Evolutionary conservation across 1,140 invertebrate genomes (phyloP), one percentile per base, ranked within the genome.

Genomic region (Colletes gigas): DNA sequence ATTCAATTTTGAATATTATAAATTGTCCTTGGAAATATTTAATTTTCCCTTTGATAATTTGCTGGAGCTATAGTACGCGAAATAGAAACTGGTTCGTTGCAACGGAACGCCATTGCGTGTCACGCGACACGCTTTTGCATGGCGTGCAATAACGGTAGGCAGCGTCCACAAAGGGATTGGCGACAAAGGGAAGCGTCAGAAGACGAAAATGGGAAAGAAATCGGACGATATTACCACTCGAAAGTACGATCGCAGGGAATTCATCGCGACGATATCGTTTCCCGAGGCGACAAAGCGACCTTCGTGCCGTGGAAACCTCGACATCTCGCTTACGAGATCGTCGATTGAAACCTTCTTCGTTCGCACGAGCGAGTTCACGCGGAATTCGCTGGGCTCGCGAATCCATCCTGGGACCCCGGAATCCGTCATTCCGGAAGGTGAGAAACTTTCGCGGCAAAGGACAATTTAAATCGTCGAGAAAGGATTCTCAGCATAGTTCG

Each of bases 301-400:
- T 19, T 66, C 50, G 15, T 52, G 10, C n/a, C 21, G 8, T 41
- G 17, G 60, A 12, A 63, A 39, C 14, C 2, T 12, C 39, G 19
- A 57, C 3, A 12, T 50, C 44, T 72, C 70, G 12, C 19, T 19
- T 14, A 15, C 21, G 44, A 62, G 44, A 62, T 74, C 21, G 15
- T 15, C 17, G 50, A 54, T 65, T 17, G 47, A 52, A 65, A 63
- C 70, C n/a, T 30, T n/a, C 44, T n/a, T 15, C 44, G 14, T 47
- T 62, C n/a, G 6, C n/a, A 8, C 54, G 5, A 47, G 15, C 65
- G 50, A 62, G 47, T 78, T 78, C 66, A 21, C 67, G 75, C 17
- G 21, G n/a, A 60, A 70, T 59, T 47, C 50, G 62, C 17, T 3
- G 14, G 14, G 19, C 17, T 60, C 30, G 62, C 30, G 15, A 65